These are phyloP conservation scores for Tetranychus urticae DNA, from an alignment of 1,140 invertebrate genomes.

Conservation along the genomic window DNA sequence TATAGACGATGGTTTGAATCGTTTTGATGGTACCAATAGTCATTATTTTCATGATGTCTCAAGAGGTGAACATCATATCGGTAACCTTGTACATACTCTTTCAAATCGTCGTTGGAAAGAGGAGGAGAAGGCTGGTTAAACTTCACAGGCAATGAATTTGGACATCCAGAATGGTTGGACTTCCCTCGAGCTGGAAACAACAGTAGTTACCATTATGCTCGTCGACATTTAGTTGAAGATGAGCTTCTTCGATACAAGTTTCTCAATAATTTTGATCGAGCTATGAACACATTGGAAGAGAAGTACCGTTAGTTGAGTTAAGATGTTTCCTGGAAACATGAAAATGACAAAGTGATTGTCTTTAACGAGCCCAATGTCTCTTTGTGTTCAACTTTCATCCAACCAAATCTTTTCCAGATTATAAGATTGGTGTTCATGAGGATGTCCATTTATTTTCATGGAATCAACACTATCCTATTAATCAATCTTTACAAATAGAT, in stretches of 20 bases:
- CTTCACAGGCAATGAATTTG: conserved; percentile 99
- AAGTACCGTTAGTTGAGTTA: conserved; percentile 59
- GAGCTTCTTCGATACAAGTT: conserved; percentile 66
- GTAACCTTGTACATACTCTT: conserved; percentile 74
- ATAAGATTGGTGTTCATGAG: conserved; percentile 51
- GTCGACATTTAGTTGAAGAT: conserved; percentile 83
- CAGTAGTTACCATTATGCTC: conserved; percentile 86
- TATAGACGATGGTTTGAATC: conserved; percentile 83
- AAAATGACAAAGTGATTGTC: conserved; percentile 81
- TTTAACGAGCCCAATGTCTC: conserved; percentile 68
- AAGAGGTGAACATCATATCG: conserved; percentile 68
- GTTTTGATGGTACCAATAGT: conserved; percentile 84
- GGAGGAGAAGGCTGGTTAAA: conserved; percentile 95
- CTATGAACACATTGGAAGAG: conserved; percentile 67
- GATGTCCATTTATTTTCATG: no score
- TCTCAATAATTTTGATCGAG: conserved; percentile 66
- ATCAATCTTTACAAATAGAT: no score
- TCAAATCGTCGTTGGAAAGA: conserved; percentile 87
- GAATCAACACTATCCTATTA: no score
- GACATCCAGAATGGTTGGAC: conserved; percentile 98
- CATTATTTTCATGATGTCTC: conserved; percentile 80
- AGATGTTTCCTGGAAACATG: conserved; percentile 75
- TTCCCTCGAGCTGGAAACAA: conserved; percentile 88
- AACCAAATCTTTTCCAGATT: conserved; percentile 75
- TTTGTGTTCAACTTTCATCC: conserved; percentile 96